Percentiles rank a stretch among this genome's conserved stretches.
Evolutionary conservation across 2,888 invertebrate species (phyloP).

Genomic region (Opisthograptis luteolata): DNA sequence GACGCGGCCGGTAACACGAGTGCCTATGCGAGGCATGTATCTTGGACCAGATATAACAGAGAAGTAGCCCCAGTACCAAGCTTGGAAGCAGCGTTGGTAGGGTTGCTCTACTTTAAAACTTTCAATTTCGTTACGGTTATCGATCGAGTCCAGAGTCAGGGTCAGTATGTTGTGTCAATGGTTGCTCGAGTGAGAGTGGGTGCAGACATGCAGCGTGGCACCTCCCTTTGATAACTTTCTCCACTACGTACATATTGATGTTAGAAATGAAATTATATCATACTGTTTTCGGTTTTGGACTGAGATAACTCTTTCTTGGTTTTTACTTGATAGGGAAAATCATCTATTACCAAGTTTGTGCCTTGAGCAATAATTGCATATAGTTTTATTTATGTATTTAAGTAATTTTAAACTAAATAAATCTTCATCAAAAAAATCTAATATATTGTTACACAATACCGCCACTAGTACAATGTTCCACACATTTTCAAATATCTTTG

Average conservation of each 20-base stretch:
- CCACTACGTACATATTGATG: too few relatives aligned
- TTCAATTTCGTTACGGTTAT: conserved; percentile 32
- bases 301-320: too few relatives aligned
- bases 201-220: not conserved
- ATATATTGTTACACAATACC: too few relatives aligned
- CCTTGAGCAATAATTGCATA: too few relatives aligned
- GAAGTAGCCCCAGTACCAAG: conserved; percentile 83
- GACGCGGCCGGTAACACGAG: conserved; percentile 83
- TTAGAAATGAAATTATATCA: too few relatives aligned
- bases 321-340: too few relatives aligned
- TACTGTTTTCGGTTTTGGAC: too few relatives aligned
- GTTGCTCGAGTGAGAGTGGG: not conserved
- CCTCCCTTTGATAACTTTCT: too few relatives aligned
- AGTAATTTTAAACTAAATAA: too few relatives aligned
- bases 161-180: conserved; percentile 3
- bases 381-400: too few relatives aligned
- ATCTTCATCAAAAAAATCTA: not conserved
- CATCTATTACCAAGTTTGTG: too few relatives aligned
- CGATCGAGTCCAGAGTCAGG: conserved; percentile 1
- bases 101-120: conserved; percentile 60
- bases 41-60: conserved; percentile 85
- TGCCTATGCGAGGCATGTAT: conserved; percentile 85
- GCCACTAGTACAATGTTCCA: not conserved
- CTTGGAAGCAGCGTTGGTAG: conserved; percentile 48
- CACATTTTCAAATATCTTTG: not conserved